A percentile compares a stretch with the other conserved stretches of the same genome.
These are phyloP conservation scores for Sinocyclocheilus anshuiensis DNA, from an alignment of 2,113 vertebrate genomes.

Conservation along the genomic window DNA sequence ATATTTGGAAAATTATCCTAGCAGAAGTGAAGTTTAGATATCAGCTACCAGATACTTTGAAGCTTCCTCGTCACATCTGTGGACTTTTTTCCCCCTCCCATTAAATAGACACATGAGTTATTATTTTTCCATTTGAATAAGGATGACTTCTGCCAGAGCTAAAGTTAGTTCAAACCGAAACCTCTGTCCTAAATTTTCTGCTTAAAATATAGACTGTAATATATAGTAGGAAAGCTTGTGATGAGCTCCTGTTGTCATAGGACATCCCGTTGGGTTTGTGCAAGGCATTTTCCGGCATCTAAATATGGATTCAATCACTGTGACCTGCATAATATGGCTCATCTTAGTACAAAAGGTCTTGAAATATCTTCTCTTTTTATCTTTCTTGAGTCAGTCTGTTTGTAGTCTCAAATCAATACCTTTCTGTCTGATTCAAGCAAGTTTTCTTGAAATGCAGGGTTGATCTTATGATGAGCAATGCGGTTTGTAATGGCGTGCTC, in stretches of 20 bases:
- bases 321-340: background rate
- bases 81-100: background rate
- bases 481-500: background rate
- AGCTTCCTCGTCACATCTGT: background rate
- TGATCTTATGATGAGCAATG: conserved; percentile 16
- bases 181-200: background rate
- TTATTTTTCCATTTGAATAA: background rate
- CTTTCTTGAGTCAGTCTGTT: background rate
- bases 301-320: conserved; percentile 2
- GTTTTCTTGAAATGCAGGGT: background rate
- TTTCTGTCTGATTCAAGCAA: background rate
- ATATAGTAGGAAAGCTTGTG: background rate
- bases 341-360: background rate
- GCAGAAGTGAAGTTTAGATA: background rate
- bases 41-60: background rate
- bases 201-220: background rate
- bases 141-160: background rate
- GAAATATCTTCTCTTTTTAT: conserved; percentile 12
- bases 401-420: conserved; percentile 26
- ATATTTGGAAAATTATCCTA: background rate
- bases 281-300: background rate
- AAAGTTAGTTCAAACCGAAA: background rate
- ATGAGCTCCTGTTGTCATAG: background rate
- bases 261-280: background rate
- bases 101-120: background rate